These are phyloP conservation scores for Rotaria magnacalcarata DNA, from an alignment of 2,888 invertebrate species.

Conservation along the genomic window DNA sequence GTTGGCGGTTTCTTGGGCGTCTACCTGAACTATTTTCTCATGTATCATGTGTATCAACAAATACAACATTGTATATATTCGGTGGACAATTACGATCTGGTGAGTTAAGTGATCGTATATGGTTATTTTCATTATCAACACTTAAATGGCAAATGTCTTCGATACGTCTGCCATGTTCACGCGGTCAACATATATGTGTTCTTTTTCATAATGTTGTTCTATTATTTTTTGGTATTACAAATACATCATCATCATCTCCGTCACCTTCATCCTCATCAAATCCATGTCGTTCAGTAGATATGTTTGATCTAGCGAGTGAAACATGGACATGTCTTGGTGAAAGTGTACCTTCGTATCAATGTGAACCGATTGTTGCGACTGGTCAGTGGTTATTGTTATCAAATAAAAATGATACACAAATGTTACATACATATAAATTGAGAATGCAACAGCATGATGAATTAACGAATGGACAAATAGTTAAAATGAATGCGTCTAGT, in stretches of 20 bases:
- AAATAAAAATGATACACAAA: slow-evolving; percentile 13
- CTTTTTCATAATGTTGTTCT: background rate
- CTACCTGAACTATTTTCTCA: background rate
- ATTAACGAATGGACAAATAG: background rate
- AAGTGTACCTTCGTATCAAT: background rate
- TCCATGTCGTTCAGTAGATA: background rate
- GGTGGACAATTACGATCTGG: slow-evolving; percentile 2
- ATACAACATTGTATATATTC: background rate
- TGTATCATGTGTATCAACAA: background rate
- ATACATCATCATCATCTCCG: background rate
- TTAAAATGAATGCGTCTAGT: background rate
- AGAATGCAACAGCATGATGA: background rate
- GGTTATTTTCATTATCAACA: background rate
- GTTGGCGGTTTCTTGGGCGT: background rate
- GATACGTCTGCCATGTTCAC: background rate
- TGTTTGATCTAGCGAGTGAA: background rate
- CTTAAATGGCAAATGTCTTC: slow-evolving; percentile 2
- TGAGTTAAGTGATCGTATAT: background rate
- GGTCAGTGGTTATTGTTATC: background rate
- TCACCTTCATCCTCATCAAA: background rate
- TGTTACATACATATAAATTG: slow-evolving; percentile 13
- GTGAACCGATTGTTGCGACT: background rate
- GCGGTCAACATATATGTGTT: slow-evolving; percentile 1
- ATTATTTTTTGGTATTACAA: background rate
- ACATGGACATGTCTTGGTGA: slow-evolving; percentile 11